Base-by-base conservation (phyloP, 2,113 vertebrate genomes). In the Pterophyllum scalare region DNA sequence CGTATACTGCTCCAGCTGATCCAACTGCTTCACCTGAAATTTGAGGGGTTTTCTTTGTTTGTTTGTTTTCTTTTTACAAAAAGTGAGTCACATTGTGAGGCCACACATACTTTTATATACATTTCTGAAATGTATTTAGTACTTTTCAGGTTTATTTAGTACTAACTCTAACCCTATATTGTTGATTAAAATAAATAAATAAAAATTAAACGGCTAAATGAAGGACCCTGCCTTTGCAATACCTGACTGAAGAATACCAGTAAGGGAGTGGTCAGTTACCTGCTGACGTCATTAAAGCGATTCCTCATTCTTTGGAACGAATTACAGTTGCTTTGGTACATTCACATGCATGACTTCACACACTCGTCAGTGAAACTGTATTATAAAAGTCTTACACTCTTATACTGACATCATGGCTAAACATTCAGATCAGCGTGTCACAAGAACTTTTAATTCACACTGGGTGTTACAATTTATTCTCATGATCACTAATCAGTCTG, bases 1-100 rank as follows among this genome's bases (percentile, higher is more conserved):
- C 3, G 96, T 96, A 74, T 97, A 97, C 70, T 97, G 96, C 88
- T 99, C 98, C 6, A 99, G 93, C 15, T 97, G 96, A 87, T 99
- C 98, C 83, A 99, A 80, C 90, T 99, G 98, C 75, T 98, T 96
- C 64, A 99, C 98, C 94, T 95, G 67, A 52, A 77, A 33, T 33
- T 7, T 33, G 33, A 33, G 33, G n/a, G 35, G n/a, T n/a, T 38
- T 49, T 28, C 1, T 28, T 28, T 28, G 28, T 28, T n/a, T n/a
- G n/a, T 35, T 26, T 33, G 15, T 19, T 22, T 74, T 49, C 22
- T 35, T n/a, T 0, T 10, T 12, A 5, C 3, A 72, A 60, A 26
- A 79, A 10, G 0, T 54, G 0, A 72, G 11, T 54, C 67, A 52
- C 43, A 72, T 14, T 72, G 26, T 52, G 65, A 72, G 40, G 19